Conservation (phyloP, 2,888 invertebrate species). For the Cheilosia grossa region DNA sequence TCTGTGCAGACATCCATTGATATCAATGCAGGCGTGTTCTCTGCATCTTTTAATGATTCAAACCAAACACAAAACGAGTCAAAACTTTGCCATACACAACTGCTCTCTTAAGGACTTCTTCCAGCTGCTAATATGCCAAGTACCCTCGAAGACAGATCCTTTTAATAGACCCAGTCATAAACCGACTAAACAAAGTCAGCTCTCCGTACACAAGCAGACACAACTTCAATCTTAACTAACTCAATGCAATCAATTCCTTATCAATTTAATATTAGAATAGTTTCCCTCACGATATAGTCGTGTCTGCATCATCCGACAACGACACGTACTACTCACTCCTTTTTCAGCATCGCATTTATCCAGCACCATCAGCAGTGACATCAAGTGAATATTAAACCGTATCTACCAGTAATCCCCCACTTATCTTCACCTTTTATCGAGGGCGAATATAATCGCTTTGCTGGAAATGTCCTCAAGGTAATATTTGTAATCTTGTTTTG, state of each 20-base stretch:
- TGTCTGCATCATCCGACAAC: conserved; percentile 2
- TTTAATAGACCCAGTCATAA: too few species aligned
- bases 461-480: conserved; percentile 28
- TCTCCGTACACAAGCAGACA: too few species aligned
- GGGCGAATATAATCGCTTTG: conserved; percentile 8
- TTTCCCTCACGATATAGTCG: conserved; percentile 13
- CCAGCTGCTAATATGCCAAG: too few species aligned
- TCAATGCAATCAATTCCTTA: not conserved
- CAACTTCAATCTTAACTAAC: too few species aligned
- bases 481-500: conserved; percentile 10
- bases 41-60: too few species aligned
- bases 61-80: too few species aligned
- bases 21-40: too few species aligned
- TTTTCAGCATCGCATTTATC: conserved; percentile 18
- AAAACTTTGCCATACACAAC: too few species aligned
- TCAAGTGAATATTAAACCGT: conserved; percentile 18
- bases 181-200: too few species aligned
- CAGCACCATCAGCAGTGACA: conserved; percentile 9
- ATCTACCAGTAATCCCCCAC: conserved; percentile 9
- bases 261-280: conserved; percentile 5
- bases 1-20: too few species aligned
- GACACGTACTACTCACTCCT: not conserved
- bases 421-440: not conserved
- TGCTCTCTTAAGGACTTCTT: too few species aligned
- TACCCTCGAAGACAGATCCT: too few species aligned